These are phyloP conservation scores for Melieria crassipennis DNA, from an alignment of 2,888 invertebrate species.

Conservation along the genomic window DNA sequence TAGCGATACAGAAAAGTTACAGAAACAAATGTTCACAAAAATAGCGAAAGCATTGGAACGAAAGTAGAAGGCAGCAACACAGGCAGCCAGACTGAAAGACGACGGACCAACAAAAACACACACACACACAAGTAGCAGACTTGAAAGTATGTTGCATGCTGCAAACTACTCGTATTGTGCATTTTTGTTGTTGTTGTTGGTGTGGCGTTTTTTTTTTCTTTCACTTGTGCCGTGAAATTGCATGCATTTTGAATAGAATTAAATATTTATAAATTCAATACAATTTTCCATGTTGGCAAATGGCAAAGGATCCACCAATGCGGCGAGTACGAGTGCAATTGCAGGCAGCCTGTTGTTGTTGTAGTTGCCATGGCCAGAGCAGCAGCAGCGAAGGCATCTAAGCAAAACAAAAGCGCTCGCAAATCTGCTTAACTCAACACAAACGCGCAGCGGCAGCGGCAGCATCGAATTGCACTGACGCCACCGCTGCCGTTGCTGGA, in stretches of 20 bases:
- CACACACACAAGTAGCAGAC: not conserved
- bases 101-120: conserved; percentile 8
- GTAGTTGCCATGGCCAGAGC: not conserved
- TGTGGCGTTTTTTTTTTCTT: conserved; percentile 7
- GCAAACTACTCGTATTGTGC: conserved; percentile 9
- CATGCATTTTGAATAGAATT: conserved; percentile 46
- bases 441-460: too few relatives aligned
- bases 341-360: conserved; percentile 2
- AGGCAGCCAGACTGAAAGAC: conserved; percentile 5
- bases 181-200: not conserved
- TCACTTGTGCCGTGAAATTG: conserved; percentile 15
- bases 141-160: not conserved
- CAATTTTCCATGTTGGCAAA: conserved; percentile 49
- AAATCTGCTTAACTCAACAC: not conserved
- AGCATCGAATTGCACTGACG: too few relatives aligned
- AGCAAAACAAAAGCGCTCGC: not conserved
- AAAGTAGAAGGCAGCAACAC: not conserved
- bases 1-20: conserved; percentile 14
- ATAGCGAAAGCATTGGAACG: conserved; percentile 14
- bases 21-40: conserved; percentile 15
- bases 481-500: too few relatives aligned
- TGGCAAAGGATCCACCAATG: not conserved
- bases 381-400: not conserved
- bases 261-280: conserved; percentile 66
- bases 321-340: not conserved